Evolutionary conservation across 2,888 invertebrate species (phyloP).

Genomic region (Drosophila flavopinicola): DNA sequence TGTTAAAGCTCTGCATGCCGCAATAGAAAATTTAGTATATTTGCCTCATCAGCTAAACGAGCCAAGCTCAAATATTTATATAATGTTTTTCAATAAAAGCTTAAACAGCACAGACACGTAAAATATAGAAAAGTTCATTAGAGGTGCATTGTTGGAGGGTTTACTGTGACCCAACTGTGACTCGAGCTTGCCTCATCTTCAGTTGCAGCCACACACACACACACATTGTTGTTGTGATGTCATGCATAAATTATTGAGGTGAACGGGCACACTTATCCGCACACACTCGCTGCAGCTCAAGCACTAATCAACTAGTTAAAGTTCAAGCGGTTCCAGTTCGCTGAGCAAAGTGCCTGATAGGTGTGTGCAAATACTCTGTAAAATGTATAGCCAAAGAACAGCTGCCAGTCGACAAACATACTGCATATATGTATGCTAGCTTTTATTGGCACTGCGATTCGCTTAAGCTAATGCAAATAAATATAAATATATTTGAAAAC

Average conservation of each 20-base stretch:
- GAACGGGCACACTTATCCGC: slow-evolving; percentile 50
- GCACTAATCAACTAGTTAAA: slow-evolving; percentile 63
- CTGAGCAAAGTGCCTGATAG: slow-evolving; percentile 47
- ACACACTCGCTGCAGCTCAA: slow-evolving; percentile 31
- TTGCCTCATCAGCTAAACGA: too few relatives aligned
- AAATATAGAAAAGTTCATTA: too few relatives aligned
- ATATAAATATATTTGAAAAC: too few relatives aligned
- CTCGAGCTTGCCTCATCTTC: background rate
- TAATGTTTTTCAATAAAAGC: too few relatives aligned
- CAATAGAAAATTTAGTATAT: background rate
- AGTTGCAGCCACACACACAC: slow-evolving; percentile 11
- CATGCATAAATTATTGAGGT: slow-evolving; percentile 69
- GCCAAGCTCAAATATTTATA: too few relatives aligned
- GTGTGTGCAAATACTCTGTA: background rate
- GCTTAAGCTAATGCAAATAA: too few relatives aligned
- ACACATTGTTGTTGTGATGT: slow-evolving; percentile 61
- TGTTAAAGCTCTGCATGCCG: background rate
- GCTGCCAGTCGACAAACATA: too few relatives aligned
- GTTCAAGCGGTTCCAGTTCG: slow-evolving; percentile 68
- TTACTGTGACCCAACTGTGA: too few relatives aligned
- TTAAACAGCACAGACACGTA: too few relatives aligned
- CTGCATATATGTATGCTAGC: background rate
- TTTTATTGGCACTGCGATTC: too few relatives aligned
- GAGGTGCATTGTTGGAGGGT: slow-evolving; percentile 10
- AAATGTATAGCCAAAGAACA: background rate